These are phyloP conservation scores for Kradibia gibbosae DNA, from an alignment of 1,140 invertebrate species.

Conservation along the genomic window DNA sequence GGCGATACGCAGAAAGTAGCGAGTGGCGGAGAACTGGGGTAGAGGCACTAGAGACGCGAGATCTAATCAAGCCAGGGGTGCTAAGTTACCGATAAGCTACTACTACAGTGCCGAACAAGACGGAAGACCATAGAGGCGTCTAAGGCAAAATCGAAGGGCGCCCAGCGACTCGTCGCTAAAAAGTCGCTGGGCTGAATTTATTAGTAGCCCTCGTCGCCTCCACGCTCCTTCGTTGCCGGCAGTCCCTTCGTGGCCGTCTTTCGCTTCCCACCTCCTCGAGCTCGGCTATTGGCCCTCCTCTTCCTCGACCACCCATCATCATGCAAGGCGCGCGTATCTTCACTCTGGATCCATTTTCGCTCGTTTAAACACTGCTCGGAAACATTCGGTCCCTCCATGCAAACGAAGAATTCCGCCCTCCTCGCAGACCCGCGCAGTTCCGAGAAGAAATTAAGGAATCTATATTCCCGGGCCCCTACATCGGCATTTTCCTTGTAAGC, in stretches of 20 bases:
- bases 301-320: constrained; percentile 48
- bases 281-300: not conserved
- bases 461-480: not conserved
- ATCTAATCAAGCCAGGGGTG: not conserved
- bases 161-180: constrained; percentile 35
- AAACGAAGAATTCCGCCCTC: constrained; percentile 53
- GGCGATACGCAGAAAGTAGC: not conserved
- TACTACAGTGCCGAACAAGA: not conserved
- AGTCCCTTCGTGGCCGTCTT: not conserved
- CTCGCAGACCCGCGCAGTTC: constrained; percentile 22
- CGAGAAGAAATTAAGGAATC: constrained; percentile 49
- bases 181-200: constrained; percentile 51
- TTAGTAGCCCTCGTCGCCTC: constrained; percentile 50
- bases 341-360: constrained; percentile 64
- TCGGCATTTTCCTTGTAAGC: constrained; percentile 25
- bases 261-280: constrained; percentile 20
- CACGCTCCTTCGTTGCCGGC: not conserved
- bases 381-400: constrained; percentile 35
- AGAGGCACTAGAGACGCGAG: too few relatives aligned
- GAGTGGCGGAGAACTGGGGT: not conserved
- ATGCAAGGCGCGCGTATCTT: constrained; percentile 54
- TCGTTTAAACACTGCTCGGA: constrained; percentile 59
- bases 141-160: not conserved
- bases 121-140: not conserved
- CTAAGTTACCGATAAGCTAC: not conserved